phyloP scores from a whole-genome alignment of 2,888 invertebrate genomes.

The Melinaea marsaeus region DNA sequence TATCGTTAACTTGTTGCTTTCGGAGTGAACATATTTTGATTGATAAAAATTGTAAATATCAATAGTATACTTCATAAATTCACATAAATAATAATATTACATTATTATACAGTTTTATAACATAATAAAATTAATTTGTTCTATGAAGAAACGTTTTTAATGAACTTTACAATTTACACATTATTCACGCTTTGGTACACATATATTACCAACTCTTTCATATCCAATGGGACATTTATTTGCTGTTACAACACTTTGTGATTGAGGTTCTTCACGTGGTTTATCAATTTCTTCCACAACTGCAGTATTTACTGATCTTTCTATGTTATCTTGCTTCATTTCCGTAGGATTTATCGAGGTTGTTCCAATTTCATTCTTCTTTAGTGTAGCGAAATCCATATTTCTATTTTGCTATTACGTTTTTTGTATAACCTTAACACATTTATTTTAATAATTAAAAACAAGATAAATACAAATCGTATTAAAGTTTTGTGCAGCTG shows the following conservation, averaged over 20 bases:
- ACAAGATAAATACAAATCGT: no score
- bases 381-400: slow-evolving; percentile 11
- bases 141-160: slow-evolving; percentile 16
- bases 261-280: slow-evolving; percentile 5
- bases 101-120: no score
- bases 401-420: not conserved
- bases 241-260: not conserved
- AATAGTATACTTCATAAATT: no score
- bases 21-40: no score
- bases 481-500: no score
- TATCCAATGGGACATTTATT: slow-evolving; percentile 14
- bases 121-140: no score
- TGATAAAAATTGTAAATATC: no score
- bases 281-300: slow-evolving; percentile 17
- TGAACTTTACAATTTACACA: slow-evolving; percentile 12
- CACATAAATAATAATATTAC: no score
- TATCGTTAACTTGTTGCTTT: no score
- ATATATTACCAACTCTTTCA: slow-evolving; percentile 11
- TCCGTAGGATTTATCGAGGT: not conserved
- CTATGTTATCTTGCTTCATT: not conserved
- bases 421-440: no score
- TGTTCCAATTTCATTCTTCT: not conserved
- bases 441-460: no score
- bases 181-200: slow-evolving; percentile 5
- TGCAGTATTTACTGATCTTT: not conserved